These are phyloP conservation scores for Calliphora vicina DNA, from an alignment of 1,140 invertebrate species.

Conservation along the genomic window DNA sequence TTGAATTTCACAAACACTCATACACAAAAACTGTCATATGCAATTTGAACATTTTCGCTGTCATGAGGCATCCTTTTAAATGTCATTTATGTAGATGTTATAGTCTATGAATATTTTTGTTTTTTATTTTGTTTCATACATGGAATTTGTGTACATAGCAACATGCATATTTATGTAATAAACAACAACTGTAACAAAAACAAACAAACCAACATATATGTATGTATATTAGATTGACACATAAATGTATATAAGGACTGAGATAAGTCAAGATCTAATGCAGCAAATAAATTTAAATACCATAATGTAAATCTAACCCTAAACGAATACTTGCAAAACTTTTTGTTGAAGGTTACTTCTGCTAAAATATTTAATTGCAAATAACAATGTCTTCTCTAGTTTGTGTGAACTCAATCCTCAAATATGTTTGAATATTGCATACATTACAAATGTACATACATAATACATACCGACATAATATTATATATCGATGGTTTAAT, in stretches of 20 bases:
- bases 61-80: conserved; percentile 21
- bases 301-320: too few species aligned
- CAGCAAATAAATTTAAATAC: background rate
- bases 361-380: too few species aligned
- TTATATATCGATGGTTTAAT: too few species aligned
- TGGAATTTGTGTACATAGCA: background rate
- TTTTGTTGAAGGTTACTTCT: too few species aligned
- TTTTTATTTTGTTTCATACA: background rate
- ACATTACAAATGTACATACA: too few species aligned
- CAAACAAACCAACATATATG: too few species aligned
- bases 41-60: conserved; percentile 23
- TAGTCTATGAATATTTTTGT: conserved; percentile 9
- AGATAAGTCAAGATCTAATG: too few species aligned
- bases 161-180: background rate
- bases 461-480: too few species aligned
- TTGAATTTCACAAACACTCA: conserved; percentile 12
- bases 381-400: too few species aligned
- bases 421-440: too few species aligned
- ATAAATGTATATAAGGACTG: background rate
- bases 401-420: too few species aligned
- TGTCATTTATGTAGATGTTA: conserved; percentile 22
- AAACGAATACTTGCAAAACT: too few species aligned
- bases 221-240: background rate
- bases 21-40: conserved; percentile 19
- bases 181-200: background rate